Percentiles rank a stretch among this genome's conserved stretches.
These are phyloP conservation scores for Tachina lurida DNA, from an alignment of 2,888 invertebrate genomes.

Conservation along the genomic window DNA sequence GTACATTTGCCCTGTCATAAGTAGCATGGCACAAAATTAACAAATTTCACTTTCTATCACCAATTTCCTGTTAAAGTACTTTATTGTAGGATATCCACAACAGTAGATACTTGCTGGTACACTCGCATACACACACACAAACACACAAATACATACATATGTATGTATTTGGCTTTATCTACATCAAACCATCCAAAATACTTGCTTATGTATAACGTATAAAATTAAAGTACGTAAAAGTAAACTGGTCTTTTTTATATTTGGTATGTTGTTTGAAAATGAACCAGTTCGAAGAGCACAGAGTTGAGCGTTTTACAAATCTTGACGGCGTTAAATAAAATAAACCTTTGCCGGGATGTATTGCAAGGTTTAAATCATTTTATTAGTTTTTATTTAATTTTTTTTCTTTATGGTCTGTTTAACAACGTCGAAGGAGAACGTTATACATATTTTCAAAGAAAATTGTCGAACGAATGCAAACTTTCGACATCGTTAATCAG, in stretches of 20 bases:
- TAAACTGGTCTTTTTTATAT: constrained; percentile 59
- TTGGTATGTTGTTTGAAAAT: constrained; percentile 63
- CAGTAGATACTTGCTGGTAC: constrained; percentile 7
- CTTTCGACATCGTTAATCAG: no score
- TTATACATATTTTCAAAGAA: no score
- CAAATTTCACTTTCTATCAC: not conserved
- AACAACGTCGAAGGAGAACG: no score
- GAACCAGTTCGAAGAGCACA: constrained; percentile 63
- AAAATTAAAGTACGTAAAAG: constrained; percentile 6
- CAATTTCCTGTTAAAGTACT: not conserved
- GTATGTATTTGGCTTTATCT: not conserved
- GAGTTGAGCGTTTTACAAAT: not conserved
- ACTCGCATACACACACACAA: not conserved
- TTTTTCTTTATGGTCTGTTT: no score
- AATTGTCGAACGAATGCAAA: no score
- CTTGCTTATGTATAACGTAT: not conserved
- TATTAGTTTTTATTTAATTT: no score
- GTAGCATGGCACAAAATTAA: not conserved
- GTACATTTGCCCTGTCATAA: not conserved
- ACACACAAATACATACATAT: not conserved
- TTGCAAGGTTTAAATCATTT: no score
- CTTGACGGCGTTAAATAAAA: constrained; percentile 33
- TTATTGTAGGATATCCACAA: not conserved
- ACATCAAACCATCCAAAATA: constrained; percentile 28
- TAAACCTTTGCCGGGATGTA: no score